Evolutionary conservation across 2,113 vertebrate species (phyloP), one percentile per base, ranked within the genome.

Genomic region (Mystacornis crossleyi): DNA sequence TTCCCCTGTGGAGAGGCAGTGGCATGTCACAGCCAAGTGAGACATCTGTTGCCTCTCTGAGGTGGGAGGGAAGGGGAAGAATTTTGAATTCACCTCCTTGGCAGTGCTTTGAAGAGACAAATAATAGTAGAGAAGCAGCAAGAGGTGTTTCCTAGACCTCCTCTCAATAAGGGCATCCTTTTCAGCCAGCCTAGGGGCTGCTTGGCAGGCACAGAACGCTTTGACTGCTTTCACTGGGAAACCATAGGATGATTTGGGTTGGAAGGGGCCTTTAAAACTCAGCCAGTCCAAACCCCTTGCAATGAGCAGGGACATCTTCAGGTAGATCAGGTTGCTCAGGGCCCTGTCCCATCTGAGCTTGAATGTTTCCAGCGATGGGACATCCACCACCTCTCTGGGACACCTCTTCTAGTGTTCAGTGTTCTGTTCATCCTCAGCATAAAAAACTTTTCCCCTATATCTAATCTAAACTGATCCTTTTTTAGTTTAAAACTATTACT

Each of bases 151-250:
- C n/a, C 6, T 48, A 34, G 51, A 26, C 10, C 24, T 51, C 10
- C 10, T 78, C 29, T 73, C 4, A 14, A 18, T 33, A 53, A 42
- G 7, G 8, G 24, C 6, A 2, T 38, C 7, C 6, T 58, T 36
- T 73, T 78, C 51, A 73, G 45, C n/a, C 45, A 16, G 54, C 20
- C 40, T 13, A 42, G 5, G 23, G 33, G 0, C 18, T 31, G 42
- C 69, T 43, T 13, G 36, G n/a, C 11, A 55, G 60, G 21, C 3
- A 0, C 2, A 6, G 36, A 15, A 9, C 0, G 0, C 14, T 23
- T 33, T 45, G 24, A 60, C 33, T 19, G 36, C 23, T 71, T 61
- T 53, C 38, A 16, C 45, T 64, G 79, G 14, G 60, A 70, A 66
- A n/a, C n/a, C 23, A 18, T 14, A 6, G 58, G 19, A 28, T 51